Base-by-base conservation (phyloP, 2,888 invertebrate species). In the Phengaris arion region DNA sequence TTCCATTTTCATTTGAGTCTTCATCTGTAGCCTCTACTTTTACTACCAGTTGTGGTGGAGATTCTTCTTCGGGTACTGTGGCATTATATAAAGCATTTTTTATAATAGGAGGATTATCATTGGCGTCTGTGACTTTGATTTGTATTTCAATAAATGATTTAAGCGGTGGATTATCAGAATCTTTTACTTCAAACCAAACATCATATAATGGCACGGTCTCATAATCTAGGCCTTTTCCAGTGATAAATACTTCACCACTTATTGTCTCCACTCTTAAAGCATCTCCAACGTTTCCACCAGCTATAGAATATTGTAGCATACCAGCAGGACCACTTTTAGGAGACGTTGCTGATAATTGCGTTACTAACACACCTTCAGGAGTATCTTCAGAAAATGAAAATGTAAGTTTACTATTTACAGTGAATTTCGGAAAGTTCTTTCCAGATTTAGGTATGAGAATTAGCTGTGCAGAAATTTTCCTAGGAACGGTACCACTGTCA, bases 221-320 rank as follows among this genome's bases (percentile, higher is more conserved):
- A 85, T 96, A 98, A 89, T 98, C 98, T 75, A 98, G 92, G 0
- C 98, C 97, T 83, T 95, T 96, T 35, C 95, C 95, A 0, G 97
- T 96, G 2, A 98, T 96, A 76, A 96, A 95, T 13, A 98, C 95
- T 87, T 97, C 96, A 0, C 98, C 98, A 54, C 95, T 96, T 75
- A 95, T 95, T 51, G 95, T 89, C 87, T 98, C 97, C 78, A 98
- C 96, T 84, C 95, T 95, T 68, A 98, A 94, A n/a, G 98, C 97
- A 83, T 97, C 97, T 0, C 97, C 98, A 4, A 97, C 95, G 86
- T 98, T 99, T 6, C 99, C 99, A n/a, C 98, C 99, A 10, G 98
- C 98, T 78, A 99, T 97, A 51, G 96, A 96, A 85, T 97, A 99
- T 77, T 95, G 94, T 77, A 98, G 92, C 81, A 95, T 94, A 10